Conservation (phyloP, 2,888 invertebrate genomes). For the Leucozona laternaria region DNA sequence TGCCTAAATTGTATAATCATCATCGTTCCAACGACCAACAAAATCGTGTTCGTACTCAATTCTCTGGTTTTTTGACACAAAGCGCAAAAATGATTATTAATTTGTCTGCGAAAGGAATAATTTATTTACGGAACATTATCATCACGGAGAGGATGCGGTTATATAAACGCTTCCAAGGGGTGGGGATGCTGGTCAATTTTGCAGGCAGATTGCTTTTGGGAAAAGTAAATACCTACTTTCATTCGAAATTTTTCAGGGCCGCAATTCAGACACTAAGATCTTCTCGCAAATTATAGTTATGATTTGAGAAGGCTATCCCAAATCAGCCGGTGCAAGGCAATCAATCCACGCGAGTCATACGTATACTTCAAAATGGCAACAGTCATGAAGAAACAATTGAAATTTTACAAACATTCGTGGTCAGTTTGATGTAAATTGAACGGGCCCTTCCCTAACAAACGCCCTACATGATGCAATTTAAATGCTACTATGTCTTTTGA, state of each 20-base stretch:
- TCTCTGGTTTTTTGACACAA: conserved; percentile 24
- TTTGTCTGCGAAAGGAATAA: conserved; percentile 69
- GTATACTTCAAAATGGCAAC: too few relatives aligned
- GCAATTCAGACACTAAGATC: neutral
- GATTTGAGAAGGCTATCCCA: too few relatives aligned
- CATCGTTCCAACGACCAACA: conserved; percentile 28
- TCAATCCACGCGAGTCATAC: too few relatives aligned
- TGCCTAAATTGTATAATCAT: conserved; percentile 76
- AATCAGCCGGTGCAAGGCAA: too few relatives aligned
- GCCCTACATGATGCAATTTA: neutral
- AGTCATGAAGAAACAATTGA: too few relatives aligned
- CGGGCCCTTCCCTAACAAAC: neutral
- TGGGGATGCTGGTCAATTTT: conserved; percentile 1
- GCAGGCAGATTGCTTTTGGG: conserved; percentile 22
- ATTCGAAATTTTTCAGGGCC: neutral
- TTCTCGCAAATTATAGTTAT: too few relatives aligned
- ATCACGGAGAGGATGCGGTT: conserved; percentile 3
- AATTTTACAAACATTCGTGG: neutral
- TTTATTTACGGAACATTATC: conserved; percentile 57
- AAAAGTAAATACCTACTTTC: conserved; percentile 22
- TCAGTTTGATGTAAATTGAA: neutral
- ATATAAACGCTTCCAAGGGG: neutral
- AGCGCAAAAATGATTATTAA: conserved; percentile 69
- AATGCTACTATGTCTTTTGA: conserved; percentile 42
- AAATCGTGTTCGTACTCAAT: conserved; percentile 53